Evolutionary conservation across 1,140 invertebrate genomes (phyloP).

Genomic region (Caenorhabditis inopinata): DNA sequence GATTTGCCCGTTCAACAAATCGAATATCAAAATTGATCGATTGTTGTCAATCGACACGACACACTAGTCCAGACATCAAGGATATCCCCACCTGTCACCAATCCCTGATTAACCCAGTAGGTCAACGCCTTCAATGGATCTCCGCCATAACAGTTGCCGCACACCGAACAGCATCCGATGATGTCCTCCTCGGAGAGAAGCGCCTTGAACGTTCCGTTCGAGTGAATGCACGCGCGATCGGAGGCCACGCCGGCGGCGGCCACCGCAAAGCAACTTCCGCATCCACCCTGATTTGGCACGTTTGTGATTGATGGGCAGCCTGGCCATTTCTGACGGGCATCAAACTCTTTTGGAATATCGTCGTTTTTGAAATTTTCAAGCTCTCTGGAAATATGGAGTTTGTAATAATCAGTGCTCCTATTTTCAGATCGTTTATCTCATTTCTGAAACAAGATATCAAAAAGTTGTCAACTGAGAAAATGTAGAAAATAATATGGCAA

Average conservation of each 20-base stretch:
- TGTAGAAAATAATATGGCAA: too few species aligned
- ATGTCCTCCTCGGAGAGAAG: constrained; percentile 59
- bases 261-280: constrained; percentile 70
- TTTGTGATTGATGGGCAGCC: constrained; percentile 76
- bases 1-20: too few species aligned
- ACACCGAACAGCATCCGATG: constrained; percentile 62
- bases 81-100: constrained; percentile 54
- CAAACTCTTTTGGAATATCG: constrained; percentile 74
- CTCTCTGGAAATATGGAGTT: constrained; percentile 29
- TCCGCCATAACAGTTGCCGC: constrained; percentile 65
- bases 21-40: too few species aligned
- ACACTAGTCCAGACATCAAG: too few species aligned
- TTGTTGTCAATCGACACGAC: too few species aligned
- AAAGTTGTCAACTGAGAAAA: too few species aligned
- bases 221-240: constrained; percentile 61
- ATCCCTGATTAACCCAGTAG: constrained; percentile 53
- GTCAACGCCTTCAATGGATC: constrained; percentile 56
- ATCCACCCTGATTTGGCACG: constrained; percentile 70
- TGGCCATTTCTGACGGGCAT: constrained; percentile 78
- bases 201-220: constrained; percentile 59
- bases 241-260: constrained; percentile 62
- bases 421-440: too few species aligned
- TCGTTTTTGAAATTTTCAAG: constrained; percentile 37
- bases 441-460: too few species aligned
- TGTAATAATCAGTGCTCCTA: too few species aligned